phyloP scores from a whole-genome alignment of 2,888 invertebrate species.

The Pyrrhia umbra region DNA sequence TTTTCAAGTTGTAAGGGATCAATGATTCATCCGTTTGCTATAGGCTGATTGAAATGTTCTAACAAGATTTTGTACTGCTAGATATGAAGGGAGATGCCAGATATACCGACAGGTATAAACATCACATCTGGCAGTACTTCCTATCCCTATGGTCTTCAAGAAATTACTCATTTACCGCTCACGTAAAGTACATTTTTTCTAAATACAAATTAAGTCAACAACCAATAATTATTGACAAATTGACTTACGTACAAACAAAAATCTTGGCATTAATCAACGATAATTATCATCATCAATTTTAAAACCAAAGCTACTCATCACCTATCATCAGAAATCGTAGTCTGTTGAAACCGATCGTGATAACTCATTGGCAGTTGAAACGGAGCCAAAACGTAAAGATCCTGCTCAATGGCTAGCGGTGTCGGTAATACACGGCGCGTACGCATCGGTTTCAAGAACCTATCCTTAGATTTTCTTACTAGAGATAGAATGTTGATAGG shows the following conservation, averaged over 20 bases:
- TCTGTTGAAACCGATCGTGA: slow-evolving; percentile 52
- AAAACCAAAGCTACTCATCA: slow-evolving; percentile 10
- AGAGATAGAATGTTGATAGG: too few species aligned
- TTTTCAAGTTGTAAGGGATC: too few species aligned
- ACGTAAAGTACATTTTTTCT: neutral
- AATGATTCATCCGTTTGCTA: too few species aligned
- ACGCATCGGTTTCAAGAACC: slow-evolving; percentile 15
- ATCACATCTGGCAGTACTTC: too few species aligned
- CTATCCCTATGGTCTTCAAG: too few species aligned
- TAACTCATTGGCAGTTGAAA: slow-evolving; percentile 72
- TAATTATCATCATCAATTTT: slow-evolving; percentile 12
- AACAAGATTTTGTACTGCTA: too few species aligned
- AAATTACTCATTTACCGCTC: too few species aligned
- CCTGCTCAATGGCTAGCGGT: slow-evolving; percentile 45
- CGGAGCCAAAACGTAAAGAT: slow-evolving; percentile 66
- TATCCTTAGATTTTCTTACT: neutral
- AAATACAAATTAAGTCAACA: neutral
- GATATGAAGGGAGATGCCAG: too few species aligned
- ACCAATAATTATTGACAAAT: slow-evolving; percentile 5
- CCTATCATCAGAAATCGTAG: slow-evolving; percentile 25
- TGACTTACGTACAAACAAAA: neutral
- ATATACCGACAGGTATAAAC: too few species aligned
- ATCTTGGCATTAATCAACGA: neutral
- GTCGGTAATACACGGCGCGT: slow-evolving; percentile 33
- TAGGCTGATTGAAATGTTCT: too few species aligned